A percentile compares a stretch with the other conserved stretches of the same genome.
phyloP scores from a whole-genome alignment of 2,888 invertebrate species.

The Sympetrum striolatum region DNA sequence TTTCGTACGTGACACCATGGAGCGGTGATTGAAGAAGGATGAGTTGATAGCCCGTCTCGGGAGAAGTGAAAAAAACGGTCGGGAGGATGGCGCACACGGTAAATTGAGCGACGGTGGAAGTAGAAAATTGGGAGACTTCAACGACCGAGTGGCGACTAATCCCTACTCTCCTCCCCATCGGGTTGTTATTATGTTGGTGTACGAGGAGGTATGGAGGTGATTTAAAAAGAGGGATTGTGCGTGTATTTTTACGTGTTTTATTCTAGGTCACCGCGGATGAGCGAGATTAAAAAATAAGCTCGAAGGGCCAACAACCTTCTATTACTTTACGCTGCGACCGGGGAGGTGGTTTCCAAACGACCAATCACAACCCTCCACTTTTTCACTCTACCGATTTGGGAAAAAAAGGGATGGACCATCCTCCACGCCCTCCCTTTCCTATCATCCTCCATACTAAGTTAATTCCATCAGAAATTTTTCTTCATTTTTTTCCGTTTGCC shows the following conservation, averaged over 20 bases:
- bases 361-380: slow-evolving; percentile 22
- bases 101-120: not conserved
- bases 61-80: not conserved
- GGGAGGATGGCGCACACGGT: not conserved
- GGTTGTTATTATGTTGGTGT: not conserved
- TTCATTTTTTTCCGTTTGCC: slow-evolving; percentile 39
- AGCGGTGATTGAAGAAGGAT: not conserved
- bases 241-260: not conserved
- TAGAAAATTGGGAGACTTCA: not conserved
- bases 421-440: slow-evolving; percentile 10
- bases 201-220: not conserved
- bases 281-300: not conserved
- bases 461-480: slow-evolving; percentile 28
- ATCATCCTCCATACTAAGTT: slow-evolving; percentile 34
- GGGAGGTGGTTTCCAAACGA: not conserved
- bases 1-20: not conserved
- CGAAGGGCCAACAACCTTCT: slow-evolving; percentile 2
- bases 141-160: not conserved
- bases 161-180: not conserved
- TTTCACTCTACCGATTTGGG: slow-evolving; percentile 20
- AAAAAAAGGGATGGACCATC: not conserved
- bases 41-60: not conserved
- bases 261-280: not conserved
- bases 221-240: not conserved
- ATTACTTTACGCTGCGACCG: not conserved